Evolutionary conservation across 2,888 invertebrate genomes (phyloP), one percentile per base, ranked within the genome.

Genomic region (Brachyptera risi): DNA sequence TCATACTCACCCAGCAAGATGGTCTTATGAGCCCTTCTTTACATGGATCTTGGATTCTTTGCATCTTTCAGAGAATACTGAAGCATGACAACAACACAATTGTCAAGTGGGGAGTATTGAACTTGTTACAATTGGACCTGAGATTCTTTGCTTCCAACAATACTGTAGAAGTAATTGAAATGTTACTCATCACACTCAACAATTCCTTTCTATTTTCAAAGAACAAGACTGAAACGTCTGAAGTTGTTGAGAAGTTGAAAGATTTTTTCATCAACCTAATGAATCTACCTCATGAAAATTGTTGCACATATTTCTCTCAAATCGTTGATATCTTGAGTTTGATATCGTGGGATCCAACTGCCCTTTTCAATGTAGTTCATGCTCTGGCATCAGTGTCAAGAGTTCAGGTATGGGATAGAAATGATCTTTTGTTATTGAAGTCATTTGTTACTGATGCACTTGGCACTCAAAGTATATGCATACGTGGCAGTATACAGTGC

Each of bases 291-390:
- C 56, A 42, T 5, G 47, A 58, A 21, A 17, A 19, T 1, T 21
- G 42, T 23, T 11, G 17, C 51, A n/a, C 54, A 13, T 38, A 62
- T 56, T 62, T 60, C 19, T 24, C 35, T 15, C 9, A 49, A 7
- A 31, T 31, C 11, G 11, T 31, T 31, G 7, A 7, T 31, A 31
- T 7, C 11, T 31, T 31, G 31, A 31, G 7, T 31, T 5, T 31
- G 11, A 31, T 31, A 31, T 31, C 68, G 2, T 77, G 76, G 76
- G 71, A 71, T 15, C 75, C 75, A 23, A 68, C 75, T 19, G 69
- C 76, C 1, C 65, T 77, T 49, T 75, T 71, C 64, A 72, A 74
- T 66, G 63, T 74, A 1, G 59, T 68, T 35, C 56, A 66, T 56
- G 68, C 71, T 7, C 56, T 73, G 1, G 61, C 68, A 26, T 56